Conservation (phyloP, 2,797 vertebrate genomes). For the Falco novaeseelandiae region DNA sequence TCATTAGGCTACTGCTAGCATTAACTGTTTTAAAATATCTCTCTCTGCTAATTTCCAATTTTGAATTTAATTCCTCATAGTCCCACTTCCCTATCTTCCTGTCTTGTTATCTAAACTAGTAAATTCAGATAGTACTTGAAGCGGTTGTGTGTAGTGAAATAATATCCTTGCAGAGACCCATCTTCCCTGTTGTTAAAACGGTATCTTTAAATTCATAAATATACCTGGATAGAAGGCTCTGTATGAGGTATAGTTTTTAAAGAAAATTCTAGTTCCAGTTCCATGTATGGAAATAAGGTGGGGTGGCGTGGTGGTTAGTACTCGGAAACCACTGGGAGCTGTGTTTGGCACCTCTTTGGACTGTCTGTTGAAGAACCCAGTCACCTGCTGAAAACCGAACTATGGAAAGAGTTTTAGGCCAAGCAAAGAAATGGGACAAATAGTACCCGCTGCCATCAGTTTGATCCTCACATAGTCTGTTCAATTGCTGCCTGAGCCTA, state of each 20-base stretch:
- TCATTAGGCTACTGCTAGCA: not conserved
- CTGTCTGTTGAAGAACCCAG: not conserved
- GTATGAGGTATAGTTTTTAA: not conserved
- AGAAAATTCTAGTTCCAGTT: not conserved
- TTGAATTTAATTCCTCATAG: not conserved
- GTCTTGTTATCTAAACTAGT: not conserved
- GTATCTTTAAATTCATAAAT: not conserved
- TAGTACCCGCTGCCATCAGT: fast-evolving
- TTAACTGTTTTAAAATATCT: not conserved
- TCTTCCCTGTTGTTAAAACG: not conserved
- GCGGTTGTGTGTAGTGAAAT: not conserved
- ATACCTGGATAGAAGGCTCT: not conserved
- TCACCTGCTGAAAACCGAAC: not conserved
- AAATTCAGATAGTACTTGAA: not conserved
- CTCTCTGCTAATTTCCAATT: not conserved
- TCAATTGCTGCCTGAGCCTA: not conserved
- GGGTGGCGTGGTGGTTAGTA: not conserved
- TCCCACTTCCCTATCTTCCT: not conserved
- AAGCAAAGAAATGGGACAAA: not conserved
- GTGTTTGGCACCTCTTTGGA: not conserved
- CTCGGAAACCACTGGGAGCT: not conserved
- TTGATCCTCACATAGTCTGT: not conserved
- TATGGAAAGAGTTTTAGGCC: not conserved
- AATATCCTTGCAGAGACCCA: not conserved
- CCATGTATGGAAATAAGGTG: not conserved